Conservation (phyloP, 35 echinoderm and acorn worm genomes). For the Eucidaris tribuloides region DNA sequence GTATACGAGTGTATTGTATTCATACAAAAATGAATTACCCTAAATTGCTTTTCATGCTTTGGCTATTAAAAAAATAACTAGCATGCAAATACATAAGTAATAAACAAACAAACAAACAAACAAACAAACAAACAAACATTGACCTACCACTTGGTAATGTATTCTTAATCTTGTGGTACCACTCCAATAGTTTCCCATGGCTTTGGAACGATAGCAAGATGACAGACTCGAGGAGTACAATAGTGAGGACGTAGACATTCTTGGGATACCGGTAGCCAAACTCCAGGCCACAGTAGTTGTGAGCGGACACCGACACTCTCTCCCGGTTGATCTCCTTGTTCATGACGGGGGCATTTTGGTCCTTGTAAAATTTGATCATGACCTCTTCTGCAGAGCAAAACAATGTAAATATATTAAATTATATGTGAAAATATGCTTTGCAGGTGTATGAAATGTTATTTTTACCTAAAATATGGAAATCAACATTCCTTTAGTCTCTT, state of each 20-base stretch:
- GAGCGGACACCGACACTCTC: conserved; percentile 62
- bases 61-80: too few species aligned
- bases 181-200: conserved; percentile 61
- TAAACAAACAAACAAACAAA: too few species aligned
- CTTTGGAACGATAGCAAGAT: conserved; percentile 71
- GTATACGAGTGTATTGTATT: too few species aligned
- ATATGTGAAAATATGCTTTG: too few species aligned
- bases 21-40: too few species aligned
- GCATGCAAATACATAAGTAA: too few species aligned
- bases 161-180: conserved; percentile 89
- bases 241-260: conserved; percentile 77
- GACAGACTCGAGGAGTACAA: conserved; percentile 66
- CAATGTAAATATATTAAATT: too few species aligned
- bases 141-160: conserved; percentile 76
- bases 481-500: too few species aligned
- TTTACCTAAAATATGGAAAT: too few species aligned
- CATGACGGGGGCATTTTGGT: conserved; percentile 36
- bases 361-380: conserved; percentile 87
- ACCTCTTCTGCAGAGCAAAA: conserved; percentile 70
- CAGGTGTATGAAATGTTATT: too few species aligned
- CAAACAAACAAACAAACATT: too few species aligned
- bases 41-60: too few species aligned
- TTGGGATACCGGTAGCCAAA: conserved; percentile 70
- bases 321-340: conserved; percentile 79
- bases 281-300: conserved; percentile 88